Conservation (phyloP, 1,140 invertebrate species). For the Lucilia sericata region DNA sequence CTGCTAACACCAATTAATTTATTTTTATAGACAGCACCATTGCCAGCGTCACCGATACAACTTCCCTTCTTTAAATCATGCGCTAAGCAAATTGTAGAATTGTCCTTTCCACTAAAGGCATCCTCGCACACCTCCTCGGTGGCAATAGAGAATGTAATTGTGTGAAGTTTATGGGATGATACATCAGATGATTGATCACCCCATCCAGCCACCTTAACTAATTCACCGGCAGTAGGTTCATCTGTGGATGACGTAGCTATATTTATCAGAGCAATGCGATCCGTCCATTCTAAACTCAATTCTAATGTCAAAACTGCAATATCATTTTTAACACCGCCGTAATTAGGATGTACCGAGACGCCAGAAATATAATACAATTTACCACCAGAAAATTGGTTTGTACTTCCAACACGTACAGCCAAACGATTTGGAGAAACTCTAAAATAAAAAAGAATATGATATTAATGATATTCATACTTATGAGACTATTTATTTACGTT, state of each 20-base stretch:
- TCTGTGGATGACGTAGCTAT: conserved; percentile 39
- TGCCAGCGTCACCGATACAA: conserved; percentile 61
- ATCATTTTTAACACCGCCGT: conserved; percentile 66
- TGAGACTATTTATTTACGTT: conserved; percentile 51
- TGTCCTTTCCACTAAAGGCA: conserved; percentile 53
- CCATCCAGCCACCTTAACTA: conserved; percentile 57
- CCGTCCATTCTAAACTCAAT: conserved; percentile 46
- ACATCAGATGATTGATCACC: conserved; percentile 53
- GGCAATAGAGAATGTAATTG: conserved; percentile 50
- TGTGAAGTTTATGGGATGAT: conserved; percentile 56
- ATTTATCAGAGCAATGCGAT: conserved; percentile 17
- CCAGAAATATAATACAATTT: conserved; percentile 48
- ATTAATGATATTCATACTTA: conserved; percentile 6
- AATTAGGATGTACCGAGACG: conserved; percentile 62
- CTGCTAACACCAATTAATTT: conserved; percentile 56
- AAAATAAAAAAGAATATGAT: background rate
- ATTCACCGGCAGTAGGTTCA: conserved; percentile 47
- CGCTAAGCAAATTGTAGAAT: conserved; percentile 54
- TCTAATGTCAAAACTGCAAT: conserved; percentile 68
- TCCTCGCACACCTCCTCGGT: conserved; percentile 51
- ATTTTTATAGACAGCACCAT: conserved; percentile 54
- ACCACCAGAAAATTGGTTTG: conserved; percentile 62
- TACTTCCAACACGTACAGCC: conserved; percentile 59
- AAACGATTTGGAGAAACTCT: conserved; percentile 52
- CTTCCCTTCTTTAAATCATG: conserved; percentile 60